Percentiles rank a stretch among this genome's conserved stretches.
phyloP scores from a whole-genome alignment of 2,888 invertebrate genomes.

The Lasioglossum vierecki region DNA sequence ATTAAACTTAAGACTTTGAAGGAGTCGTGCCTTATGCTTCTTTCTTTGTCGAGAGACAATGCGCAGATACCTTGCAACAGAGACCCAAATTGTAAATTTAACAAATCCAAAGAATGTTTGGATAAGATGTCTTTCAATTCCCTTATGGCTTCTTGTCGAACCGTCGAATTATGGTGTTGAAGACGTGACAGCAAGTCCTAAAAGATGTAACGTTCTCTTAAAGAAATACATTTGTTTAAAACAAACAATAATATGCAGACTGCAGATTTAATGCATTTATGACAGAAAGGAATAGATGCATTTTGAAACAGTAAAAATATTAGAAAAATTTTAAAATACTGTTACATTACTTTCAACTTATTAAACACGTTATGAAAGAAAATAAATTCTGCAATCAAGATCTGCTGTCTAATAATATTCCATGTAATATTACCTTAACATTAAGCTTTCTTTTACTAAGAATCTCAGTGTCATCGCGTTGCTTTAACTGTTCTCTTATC shows the following conservation, averaged over 20 bases:
- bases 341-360: too few relatives aligned
- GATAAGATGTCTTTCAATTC: conserved; percentile 87
- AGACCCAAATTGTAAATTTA: conserved; percentile 87
- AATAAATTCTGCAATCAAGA: too few relatives aligned
- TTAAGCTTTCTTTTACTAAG: conserved; percentile 89
- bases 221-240: not conserved
- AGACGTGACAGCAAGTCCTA: conserved; percentile 89
- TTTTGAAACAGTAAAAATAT: too few relatives aligned
- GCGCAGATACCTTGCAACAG: conserved; percentile 89
- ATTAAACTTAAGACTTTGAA: conserved; percentile 86
- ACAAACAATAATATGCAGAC: not conserved
- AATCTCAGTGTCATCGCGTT: conserved; percentile 86
- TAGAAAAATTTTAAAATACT: too few relatives aligned
- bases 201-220: conserved; percentile 2
- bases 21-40: conserved; percentile 86
- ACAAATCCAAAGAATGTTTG: conserved; percentile 82
- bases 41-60: conserved; percentile 90
- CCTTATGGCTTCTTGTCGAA: conserved; percentile 88
- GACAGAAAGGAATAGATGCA: too few relatives aligned
- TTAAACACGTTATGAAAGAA: too few relatives aligned
- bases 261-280: too few relatives aligned
- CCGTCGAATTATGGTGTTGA: conserved; percentile 90
- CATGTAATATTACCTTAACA: conserved; percentile 85
- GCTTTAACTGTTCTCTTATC: conserved; percentile 90
- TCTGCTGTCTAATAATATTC: not conserved